These are phyloP conservation scores for Oncorhynchus kisutch DNA, from an alignment of 2,113 vertebrate species.

Conservation along the genomic window DNA sequence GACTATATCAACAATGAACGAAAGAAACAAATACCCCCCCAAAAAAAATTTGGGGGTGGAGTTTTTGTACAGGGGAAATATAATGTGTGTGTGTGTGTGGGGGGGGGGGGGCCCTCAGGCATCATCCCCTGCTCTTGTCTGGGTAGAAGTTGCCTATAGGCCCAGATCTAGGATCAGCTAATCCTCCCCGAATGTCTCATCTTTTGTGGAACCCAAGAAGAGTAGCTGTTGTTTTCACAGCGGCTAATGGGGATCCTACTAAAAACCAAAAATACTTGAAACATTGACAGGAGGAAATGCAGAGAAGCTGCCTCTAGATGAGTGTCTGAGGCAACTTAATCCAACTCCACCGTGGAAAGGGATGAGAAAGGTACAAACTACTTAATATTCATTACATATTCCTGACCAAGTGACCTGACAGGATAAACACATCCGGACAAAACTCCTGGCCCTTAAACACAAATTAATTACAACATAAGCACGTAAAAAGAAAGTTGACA, in stretches of 20 bases:
- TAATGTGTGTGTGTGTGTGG: not conserved
- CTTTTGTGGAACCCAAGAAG: too few relatives aligned
- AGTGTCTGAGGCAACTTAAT: not conserved
- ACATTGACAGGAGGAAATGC: not conserved
- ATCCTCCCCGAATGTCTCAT: not conserved
- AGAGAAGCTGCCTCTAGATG: not conserved
- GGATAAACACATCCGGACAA: too few relatives aligned
- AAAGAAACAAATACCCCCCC: too few relatives aligned
- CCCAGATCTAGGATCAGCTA: not conserved
- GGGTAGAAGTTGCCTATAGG: not conserved
- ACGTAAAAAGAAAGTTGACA: slow-evolving; percentile 58
- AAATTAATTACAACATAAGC: slow-evolving; percentile 2
- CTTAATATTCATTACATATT: too few relatives aligned
- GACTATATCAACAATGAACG: too few relatives aligned
- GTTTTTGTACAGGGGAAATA: not conserved
- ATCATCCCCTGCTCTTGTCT: not conserved
- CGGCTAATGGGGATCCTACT: too few relatives aligned
- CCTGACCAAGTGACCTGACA: too few relatives aligned
- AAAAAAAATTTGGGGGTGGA: not conserved
- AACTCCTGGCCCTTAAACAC: slow-evolving; percentile 23
- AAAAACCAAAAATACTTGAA: not conserved
- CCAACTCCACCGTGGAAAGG: too few relatives aligned
- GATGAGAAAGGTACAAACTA: too few relatives aligned
- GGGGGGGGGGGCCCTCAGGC: not conserved
- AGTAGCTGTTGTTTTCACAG: too few relatives aligned